Base-by-base conservation (phyloP, 2,888 invertebrate species). In the Andrena chrysosceles region DNA sequence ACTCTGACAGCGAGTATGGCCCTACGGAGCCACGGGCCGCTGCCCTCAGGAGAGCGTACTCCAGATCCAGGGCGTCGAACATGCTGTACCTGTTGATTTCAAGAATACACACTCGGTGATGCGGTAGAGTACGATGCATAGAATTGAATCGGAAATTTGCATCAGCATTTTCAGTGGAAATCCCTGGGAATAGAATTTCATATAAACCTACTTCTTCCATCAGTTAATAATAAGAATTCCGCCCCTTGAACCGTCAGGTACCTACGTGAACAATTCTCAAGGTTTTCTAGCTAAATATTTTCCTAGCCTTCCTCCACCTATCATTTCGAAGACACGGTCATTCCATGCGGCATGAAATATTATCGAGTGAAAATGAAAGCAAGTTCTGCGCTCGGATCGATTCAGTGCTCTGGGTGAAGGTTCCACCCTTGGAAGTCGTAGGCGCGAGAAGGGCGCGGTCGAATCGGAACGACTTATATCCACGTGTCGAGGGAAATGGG, bases 11-110 rank as follows among this genome's bases (percentile, higher is more conserved):
- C 48, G 96, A 96, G 91, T 96, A 96, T 0, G 96, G 96, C 3
- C 96, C 96, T 42, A 96, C 96, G 68, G 96, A 96, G 71, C 96
- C 96, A 31, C 96, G 95, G 0, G 96, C 96, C 1, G 96, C 96
- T 0, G 96, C 96, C 49, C 96, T 94, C 67, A 96, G 93, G 13
- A 96, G 93, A 4, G 96, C 96, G 93, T 96, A 97, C 91, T 97
- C 96, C 87, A 96, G 93, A 92, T 97, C 96, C 89, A 96, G 92
- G 16, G 96, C 96, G 93, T 96, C 96, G 94, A 96, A 96, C 60
- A 96, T 95, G 81, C 96, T 96, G 92, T 96, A 96, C 79, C 95
- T 92, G 81, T 83, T 63, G 66, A 70, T 29, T 56, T 56, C 23
- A 56, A 56, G 54, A 54, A 23, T 54, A 54, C 20, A 52, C 52